Base-by-base conservation (phyloP, 2,888 invertebrate species). In the Steinernema hermaphroditum region DNA sequence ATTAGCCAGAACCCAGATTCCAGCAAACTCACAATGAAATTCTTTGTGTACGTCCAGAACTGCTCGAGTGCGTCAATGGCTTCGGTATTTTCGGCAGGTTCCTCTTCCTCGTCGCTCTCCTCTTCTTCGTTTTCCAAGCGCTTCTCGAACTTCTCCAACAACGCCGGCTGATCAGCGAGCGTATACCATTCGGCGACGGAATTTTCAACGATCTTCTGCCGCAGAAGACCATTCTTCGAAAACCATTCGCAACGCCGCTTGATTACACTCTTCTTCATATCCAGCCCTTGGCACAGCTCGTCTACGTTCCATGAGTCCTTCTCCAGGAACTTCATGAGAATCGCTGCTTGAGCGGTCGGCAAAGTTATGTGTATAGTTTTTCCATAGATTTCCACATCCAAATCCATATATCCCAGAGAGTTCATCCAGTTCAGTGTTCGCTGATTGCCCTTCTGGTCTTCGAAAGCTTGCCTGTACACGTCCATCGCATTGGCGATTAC, bases 31-130 rank as follows among this genome's bases (percentile, higher is more conserved):
- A 80, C 79, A 70, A 79, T 81, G 69, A 74, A 78, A 70, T 78
- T 78, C 57, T 73, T 74, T 0, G 84, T 84, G 75, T 85, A 85
- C 68, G 74, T 74, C 85, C 85, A 85, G 75, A 81, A 85, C 69
- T 82, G 81, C 75, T 85, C 85, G 29, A 85, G 76, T 9, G 77
- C 74, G 27, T 85, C 85, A 19, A 77, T 76, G 43, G 69, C 69
- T 27, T 72, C 75, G 32, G 75, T 73, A 24, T 75, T 43, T 24
- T 76, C 73, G 57, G 70, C 70, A 4, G 76, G 73, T 19, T 74
- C 77, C 19, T 72, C 79, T 9, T 77, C 77, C 27, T 76, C 74
- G 19, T 70, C 77, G 2, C 41, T 57, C 8, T 77, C 77, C 22
- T 74, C 46, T 16, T 46, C 46, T 46, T 46, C 46, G 46, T 46